Evolutionary conservation across 2,888 invertebrate genomes (phyloP).

Genomic region (Lordiphosa fenestrarum): DNA sequence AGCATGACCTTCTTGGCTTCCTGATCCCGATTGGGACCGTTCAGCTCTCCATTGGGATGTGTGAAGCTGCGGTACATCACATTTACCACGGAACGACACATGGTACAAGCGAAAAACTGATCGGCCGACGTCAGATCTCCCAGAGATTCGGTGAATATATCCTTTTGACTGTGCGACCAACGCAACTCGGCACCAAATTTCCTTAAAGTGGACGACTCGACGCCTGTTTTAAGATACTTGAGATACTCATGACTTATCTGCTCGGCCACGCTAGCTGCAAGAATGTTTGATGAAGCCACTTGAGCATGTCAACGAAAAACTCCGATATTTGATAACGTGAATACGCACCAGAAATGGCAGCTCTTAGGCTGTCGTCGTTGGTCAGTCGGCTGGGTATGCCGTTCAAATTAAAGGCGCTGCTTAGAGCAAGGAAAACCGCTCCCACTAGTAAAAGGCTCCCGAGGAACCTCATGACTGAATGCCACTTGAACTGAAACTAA

Average conservation of each 20-base stretch:
- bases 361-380: slow-evolving; percentile 46
- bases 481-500: slow-evolving; percentile 32
- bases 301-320: slow-evolving; percentile 21
- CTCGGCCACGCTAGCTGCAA: slow-evolving; percentile 63
- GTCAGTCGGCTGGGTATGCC: slow-evolving; percentile 45
- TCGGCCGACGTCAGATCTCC: slow-evolving; percentile 55
- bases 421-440: slow-evolving; percentile 29
- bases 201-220: slow-evolving; percentile 55
- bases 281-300: slow-evolving; percentile 12
- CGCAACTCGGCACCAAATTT: slow-evolving; percentile 61
- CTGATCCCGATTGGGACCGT: slow-evolving; percentile 58
- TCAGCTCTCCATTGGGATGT: slow-evolving; percentile 81
- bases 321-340: not conserved
- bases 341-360: slow-evolving; percentile 59
- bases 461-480: slow-evolving; percentile 30
- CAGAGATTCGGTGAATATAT: slow-evolving; percentile 59
- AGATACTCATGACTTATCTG: slow-evolving; percentile 72
- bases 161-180: slow-evolving; percentile 52
- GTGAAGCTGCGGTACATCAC: slow-evolving; percentile 78
- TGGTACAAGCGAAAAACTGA: slow-evolving; percentile 72
- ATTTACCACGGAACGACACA: slow-evolving; percentile 71
- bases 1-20: slow-evolving; percentile 78
- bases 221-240: slow-evolving; percentile 62
- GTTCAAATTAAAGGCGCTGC: slow-evolving; percentile 40
- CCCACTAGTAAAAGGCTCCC: slow-evolving; percentile 34